A percentile compares a stretch with the other conserved stretches of the same genome.
phyloP scores from a whole-genome alignment of 2,888 invertebrate genomes.

The Conus canariensis region DNA sequence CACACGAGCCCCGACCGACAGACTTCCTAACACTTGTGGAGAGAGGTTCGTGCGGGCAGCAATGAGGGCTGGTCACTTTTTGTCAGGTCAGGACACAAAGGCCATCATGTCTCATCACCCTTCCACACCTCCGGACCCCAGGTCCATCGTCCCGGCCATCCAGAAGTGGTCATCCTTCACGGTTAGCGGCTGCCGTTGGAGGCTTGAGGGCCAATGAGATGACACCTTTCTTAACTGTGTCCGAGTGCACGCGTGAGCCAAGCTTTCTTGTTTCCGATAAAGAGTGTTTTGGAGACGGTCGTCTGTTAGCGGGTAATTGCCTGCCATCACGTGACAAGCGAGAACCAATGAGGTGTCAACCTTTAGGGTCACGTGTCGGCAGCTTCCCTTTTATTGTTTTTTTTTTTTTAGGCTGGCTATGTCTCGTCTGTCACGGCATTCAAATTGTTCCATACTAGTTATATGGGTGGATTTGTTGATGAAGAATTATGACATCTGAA shows the following conservation, averaged over 20 bases:
- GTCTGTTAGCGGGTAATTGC: background rate
- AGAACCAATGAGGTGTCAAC: conserved; percentile 25
- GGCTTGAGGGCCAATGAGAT: conserved; percentile 21
- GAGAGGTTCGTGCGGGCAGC: background rate
- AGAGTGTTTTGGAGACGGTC: background rate
- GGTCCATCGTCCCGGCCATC: background rate
- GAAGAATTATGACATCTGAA: background rate
- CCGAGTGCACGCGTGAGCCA: background rate
- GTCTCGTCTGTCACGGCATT: no score
- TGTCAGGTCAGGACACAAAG: background rate
- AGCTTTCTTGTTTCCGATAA: background rate
- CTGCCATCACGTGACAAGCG: conserved; percentile 28
- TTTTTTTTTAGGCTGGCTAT: background rate
- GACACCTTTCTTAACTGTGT: conserved; percentile 6
- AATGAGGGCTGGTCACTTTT: background rate
- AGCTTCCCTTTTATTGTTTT: background rate
- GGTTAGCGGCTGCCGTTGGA: conserved; percentile 4
- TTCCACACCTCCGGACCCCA: background rate
- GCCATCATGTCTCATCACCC: background rate
- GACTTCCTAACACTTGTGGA: background rate
- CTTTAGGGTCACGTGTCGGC: background rate
- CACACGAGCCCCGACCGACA: no score
- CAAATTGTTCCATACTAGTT: background rate
- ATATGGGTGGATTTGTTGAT: background rate
- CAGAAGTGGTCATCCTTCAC: conserved; percentile 23